Conservation (phyloP, 2,888 invertebrate species). For the Drosophila peninsularis region DNA sequence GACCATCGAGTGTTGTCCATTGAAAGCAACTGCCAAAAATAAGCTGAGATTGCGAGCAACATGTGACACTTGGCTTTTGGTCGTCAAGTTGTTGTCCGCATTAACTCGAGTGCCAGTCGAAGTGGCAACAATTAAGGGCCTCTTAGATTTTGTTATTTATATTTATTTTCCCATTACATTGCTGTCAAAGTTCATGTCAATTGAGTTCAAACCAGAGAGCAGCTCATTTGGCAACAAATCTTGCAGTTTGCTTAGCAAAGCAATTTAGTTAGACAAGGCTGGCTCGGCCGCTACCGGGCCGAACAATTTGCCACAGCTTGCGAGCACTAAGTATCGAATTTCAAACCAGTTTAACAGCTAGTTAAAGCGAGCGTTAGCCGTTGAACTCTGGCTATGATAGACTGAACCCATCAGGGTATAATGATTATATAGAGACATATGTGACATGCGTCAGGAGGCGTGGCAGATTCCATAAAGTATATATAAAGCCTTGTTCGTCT, state of each 20-base stretch:
- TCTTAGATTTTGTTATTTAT: background rate
- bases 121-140: slow-evolving; percentile 13
- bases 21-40: slow-evolving; percentile 45
- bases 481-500: no score
- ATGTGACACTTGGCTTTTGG: slow-evolving; percentile 17
- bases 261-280: background rate
- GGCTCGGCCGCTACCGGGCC: background rate
- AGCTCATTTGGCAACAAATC: background rate
- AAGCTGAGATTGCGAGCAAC: slow-evolving; percentile 27
- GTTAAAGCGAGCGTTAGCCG: background rate
- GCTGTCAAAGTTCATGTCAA: slow-evolving; percentile 13
- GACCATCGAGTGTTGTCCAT: slow-evolving; percentile 27
- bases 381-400: no score
- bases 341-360: slow-evolving; percentile 6
- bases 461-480: background rate
- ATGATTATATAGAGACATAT: background rate
- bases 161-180: background rate
- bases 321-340: background rate
- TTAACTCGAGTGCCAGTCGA: slow-evolving; percentile 28
- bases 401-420: no score
- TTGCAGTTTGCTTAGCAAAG: background rate
- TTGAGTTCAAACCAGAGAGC: background rate
- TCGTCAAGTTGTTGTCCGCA: slow-evolving; percentile 9
- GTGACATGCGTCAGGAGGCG: no score
- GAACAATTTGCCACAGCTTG: background rate